These are phyloP conservation scores for Drosophila limbata DNA, from an alignment of 2,888 invertebrate species.

Conservation along the genomic window DNA sequence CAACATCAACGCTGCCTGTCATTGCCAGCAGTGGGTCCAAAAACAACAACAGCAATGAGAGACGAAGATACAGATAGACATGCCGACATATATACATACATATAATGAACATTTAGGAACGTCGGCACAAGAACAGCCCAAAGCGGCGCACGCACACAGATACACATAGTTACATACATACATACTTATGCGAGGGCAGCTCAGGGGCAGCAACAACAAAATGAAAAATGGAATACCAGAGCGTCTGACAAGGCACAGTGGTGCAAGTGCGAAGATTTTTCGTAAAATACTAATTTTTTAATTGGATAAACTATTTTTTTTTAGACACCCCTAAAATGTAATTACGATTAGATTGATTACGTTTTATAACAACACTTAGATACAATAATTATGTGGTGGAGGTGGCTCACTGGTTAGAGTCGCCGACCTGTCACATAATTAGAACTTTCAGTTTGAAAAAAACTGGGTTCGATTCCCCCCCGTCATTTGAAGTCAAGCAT, in stretches of 20 bases:
- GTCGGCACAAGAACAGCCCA: slow-evolving; percentile 57
- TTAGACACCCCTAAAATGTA: background rate
- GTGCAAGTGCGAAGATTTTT: slow-evolving; percentile 17
- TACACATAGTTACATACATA: slow-evolving; percentile 6
- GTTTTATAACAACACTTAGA: background rate
- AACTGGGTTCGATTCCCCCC: too few relatives aligned
- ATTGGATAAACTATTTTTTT: background rate
- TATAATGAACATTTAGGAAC: slow-evolving; percentile 49
- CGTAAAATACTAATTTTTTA: background rate
- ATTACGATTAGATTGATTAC: background rate
- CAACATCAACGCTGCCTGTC: slow-evolving; percentile 53
- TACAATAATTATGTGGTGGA: too few relatives aligned
- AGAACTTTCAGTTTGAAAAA: too few relatives aligned
- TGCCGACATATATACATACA: slow-evolving; percentile 21
- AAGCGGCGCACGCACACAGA: slow-evolving; percentile 52
- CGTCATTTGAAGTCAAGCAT: too few relatives aligned
- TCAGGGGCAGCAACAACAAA: slow-evolving; percentile 59
- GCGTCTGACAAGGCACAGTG: slow-evolving; percentile 59
- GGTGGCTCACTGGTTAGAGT: too few relatives aligned
- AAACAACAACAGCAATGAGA: slow-evolving; percentile 37
- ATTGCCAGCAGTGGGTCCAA: slow-evolving; percentile 44
- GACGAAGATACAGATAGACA: slow-evolving; percentile 23
- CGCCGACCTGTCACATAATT: too few relatives aligned
- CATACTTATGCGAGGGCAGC: slow-evolving; percentile 15
- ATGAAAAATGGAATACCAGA: slow-evolving; percentile 75